Base-by-base conservation (phyloP, 2,888 invertebrate species). In the Hylaea fasciaria region DNA sequence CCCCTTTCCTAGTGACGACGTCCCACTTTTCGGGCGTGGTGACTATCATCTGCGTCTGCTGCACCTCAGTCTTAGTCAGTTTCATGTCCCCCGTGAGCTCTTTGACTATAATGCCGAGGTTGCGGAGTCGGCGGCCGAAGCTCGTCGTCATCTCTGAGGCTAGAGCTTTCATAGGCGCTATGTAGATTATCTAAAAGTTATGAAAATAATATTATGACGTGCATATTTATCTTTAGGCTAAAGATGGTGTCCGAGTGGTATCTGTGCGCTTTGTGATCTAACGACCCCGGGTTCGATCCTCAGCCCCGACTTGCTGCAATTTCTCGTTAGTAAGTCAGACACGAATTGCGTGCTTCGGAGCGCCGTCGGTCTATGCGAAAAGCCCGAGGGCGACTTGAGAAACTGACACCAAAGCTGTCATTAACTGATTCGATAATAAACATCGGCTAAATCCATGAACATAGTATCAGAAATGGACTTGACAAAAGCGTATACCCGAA, bases 21-120 rank as follows among this genome's bases (percentile, higher is more conserved):
- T 99, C 99, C 99, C 99, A 99, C 80, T 99, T 99, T 88, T 99
- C 99, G 0, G 99, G 99, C 0, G 99, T 99, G 0, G 99, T 98
- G 0, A 99, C 97, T 47, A 99, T 94, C 96, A 99, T 98, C 89
- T 99, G 99, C 0, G 99, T 99, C 78, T 97, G 96, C 46, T 96
- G 94, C 62, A 99, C 98, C 87, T 99, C 99, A 4, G 95, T 93
- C 85, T 98, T 98, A 0, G 98, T 97, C 14, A 99, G 91, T 74
- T 98, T 98, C 97, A 99, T 99, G 83, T 99, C 99, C 0, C 99
- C 99, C 0, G 99, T 99, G 68, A 99, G 89, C 85, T 99, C 99
- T 53, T 96, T 94, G 0, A 99, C 99, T 0, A 91, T 80, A 28
- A 99, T 95, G 7, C 98, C 98, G 0, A 96, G 88, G 0, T 90